Conservation (phyloP, 2,113 vertebrate species). For the Centropus bengalensis region DNA sequence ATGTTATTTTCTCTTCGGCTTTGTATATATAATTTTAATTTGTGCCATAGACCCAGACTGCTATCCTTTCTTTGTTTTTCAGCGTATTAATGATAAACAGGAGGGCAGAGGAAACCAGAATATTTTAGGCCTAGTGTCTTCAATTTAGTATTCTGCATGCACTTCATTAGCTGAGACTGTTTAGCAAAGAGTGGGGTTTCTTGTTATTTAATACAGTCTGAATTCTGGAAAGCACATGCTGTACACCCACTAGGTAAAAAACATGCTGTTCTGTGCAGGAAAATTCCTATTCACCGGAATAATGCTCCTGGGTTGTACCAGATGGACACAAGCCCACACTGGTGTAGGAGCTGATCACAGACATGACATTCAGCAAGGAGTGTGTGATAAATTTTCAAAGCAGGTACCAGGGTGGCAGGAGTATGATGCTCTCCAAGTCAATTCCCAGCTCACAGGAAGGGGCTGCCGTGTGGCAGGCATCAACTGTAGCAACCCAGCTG, state of each 20-base stretch:
- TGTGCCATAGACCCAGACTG: not conserved
- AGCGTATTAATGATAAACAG: conserved; percentile 27
- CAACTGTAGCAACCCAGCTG: not conserved
- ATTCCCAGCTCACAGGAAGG: not conserved
- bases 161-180: conserved; percentile 1
- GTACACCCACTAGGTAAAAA: not conserved
- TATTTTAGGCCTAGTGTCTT: conserved; percentile 32
- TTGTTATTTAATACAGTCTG: not conserved
- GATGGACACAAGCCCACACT: accelerated
- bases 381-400: accelerated
- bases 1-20: conserved; percentile 38
- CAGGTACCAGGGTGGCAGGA: not conserved
- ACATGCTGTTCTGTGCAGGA: not conserved
- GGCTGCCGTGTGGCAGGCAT: not conserved
- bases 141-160: not conserved
- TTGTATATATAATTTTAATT: conserved; percentile 31
- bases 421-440: not conserved
- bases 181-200: not conserved
- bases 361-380: accelerated
- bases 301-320: accelerated
- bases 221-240: not conserved
- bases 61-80: conserved; percentile 4
- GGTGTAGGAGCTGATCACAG: not conserved
- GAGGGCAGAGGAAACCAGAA: not conserved
- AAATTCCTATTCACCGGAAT: not conserved